These are phyloP conservation scores for Meda fulgida DNA, from an alignment of 2,797 vertebrate genomes.

Conservation along the genomic window DNA sequence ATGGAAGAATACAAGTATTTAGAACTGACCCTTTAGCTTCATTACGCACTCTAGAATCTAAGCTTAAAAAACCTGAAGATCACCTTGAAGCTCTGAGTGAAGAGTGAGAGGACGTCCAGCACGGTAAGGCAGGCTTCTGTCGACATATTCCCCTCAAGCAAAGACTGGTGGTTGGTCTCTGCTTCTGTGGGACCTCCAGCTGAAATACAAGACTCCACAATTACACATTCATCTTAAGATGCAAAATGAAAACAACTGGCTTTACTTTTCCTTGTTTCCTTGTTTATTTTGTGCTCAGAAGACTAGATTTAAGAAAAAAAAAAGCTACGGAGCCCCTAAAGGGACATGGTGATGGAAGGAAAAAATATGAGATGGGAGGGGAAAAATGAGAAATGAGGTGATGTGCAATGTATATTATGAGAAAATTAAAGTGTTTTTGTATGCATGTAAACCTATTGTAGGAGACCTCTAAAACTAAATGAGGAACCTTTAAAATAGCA, in stretches of 20 bases:
- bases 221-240: background rate
- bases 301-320: background rate
- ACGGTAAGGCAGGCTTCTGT: conserved; percentile 91
- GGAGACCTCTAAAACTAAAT: too few species aligned
- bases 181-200: conserved; percentile 87
- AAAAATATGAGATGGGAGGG: too few species aligned
- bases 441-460: too few species aligned
- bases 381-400: too few species aligned
- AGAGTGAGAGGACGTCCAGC: conserved; percentile 90
- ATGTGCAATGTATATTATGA: too few species aligned
- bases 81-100: conserved; percentile 95
- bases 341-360: too few species aligned
- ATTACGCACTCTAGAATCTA: background rate
- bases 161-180: conserved; percentile 90
- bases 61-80: background rate
- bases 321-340: too few species aligned
- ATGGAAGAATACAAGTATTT: conserved; percentile 6
- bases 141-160: conserved; percentile 92
- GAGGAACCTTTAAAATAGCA: too few species aligned
- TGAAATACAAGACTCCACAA: conserved; percentile 61
- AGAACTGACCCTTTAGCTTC: background rate
- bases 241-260: background rate
- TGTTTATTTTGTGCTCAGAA: background rate
- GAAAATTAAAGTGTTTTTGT: too few species aligned
- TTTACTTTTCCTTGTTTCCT: too few species aligned